Evolutionary conservation across 1,140 invertebrate species (phyloP).

Genomic region (Polyergus mexicanus): DNA sequence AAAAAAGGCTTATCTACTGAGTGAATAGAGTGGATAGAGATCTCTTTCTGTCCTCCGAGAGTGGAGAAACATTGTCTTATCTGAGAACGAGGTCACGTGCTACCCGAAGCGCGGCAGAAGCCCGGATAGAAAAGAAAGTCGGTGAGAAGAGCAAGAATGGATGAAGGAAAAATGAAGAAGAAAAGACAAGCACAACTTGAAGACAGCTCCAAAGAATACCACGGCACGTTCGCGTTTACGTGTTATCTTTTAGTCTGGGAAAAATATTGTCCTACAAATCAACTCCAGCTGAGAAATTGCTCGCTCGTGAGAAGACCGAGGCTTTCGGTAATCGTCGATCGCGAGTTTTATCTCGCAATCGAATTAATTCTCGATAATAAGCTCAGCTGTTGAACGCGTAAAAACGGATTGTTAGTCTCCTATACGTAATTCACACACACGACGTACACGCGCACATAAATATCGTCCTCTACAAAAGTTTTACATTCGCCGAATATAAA

Average conservation of each 20-base stretch:
- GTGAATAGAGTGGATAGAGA: slow-evolving; percentile 53
- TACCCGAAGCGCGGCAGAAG: slow-evolving; percentile 46
- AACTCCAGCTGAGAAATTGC: slow-evolving; percentile 53
- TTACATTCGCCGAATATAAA: not conserved
- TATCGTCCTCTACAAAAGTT: not conserved
- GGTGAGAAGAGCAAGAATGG: slow-evolving; percentile 21
- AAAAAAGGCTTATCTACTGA: slow-evolving; percentile 30
- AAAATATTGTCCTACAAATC: slow-evolving; percentile 64
- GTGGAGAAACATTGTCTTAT: slow-evolving; percentile 60
- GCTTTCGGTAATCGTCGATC: slow-evolving; percentile 24
- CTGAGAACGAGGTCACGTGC: slow-evolving; percentile 67
- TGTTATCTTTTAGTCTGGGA: slow-evolving; percentile 56
- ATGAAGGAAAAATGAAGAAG: not conserved
- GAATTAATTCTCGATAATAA: slow-evolving; percentile 39
- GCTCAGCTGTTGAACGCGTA: not conserved
- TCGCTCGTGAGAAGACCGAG: slow-evolving; percentile 28
- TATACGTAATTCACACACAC: not conserved
- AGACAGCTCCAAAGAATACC: slow-evolving; percentile 55
- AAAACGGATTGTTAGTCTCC: not conserved
- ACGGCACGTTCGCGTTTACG: slow-evolving; percentile 58
- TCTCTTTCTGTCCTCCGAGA: slow-evolving; percentile 58
- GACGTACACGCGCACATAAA: not conserved
- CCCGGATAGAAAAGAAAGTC: slow-evolving; percentile 51
- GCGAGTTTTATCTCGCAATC: slow-evolving; percentile 31
- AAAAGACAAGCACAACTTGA: slow-evolving; percentile 32